Base-by-base conservation (phyloP, 1,140 invertebrate species). In the Leptonema lineaticorne region DNA sequence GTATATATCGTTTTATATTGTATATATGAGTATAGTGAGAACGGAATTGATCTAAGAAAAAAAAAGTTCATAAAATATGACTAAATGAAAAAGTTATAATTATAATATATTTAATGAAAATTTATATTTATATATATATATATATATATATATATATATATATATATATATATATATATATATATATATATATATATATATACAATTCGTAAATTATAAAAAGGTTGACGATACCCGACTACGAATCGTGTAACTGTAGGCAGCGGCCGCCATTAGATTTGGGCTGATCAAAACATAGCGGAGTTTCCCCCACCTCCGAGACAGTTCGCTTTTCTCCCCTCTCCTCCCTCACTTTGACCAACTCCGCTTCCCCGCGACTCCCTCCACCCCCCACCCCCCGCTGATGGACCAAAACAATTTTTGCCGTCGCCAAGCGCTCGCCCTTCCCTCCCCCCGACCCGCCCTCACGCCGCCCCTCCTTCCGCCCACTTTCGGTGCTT, bases 221-320 rank as follows among this genome's bases (percentile, higher is more conserved):
- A 41, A 41, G 37, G 9, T 41, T 60, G 29, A 60, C 1, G 5
- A 28, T 22, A 24, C 11, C 59, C 46, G 59, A 63, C 9, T n/a
- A 16, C 26, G 28, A 30, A 14, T n/a, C 53, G 53, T 16, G 28
- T 30, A 64, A 50, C 62, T 64, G 59, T 62, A 46, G 62, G 26
- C 46, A 64, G 20, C 58, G 28, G 56, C 45, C 57, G 59, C 56
- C 46, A 60, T 68, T 53, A 68, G 67, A 62, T 68, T 68, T 24
- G 67, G 67, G 66, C 57, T 30, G 56, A 67, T 58, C 53, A 67
- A 68, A 68, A 68, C 67, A 68, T 62, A 68, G 67, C 58, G 45
- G 67, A 28, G 4, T 14, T 53, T 53, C 63, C 30, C 16, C 63
- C 46, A 24, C 22, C 26, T 11, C 45, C 26, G 2, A 14, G 20